A percentile compares a stretch with the other conserved stretches of the same genome.
phyloP scores from a whole-genome alignment of 23 tunicate species.

The Oikopleura dioica region DNA sequence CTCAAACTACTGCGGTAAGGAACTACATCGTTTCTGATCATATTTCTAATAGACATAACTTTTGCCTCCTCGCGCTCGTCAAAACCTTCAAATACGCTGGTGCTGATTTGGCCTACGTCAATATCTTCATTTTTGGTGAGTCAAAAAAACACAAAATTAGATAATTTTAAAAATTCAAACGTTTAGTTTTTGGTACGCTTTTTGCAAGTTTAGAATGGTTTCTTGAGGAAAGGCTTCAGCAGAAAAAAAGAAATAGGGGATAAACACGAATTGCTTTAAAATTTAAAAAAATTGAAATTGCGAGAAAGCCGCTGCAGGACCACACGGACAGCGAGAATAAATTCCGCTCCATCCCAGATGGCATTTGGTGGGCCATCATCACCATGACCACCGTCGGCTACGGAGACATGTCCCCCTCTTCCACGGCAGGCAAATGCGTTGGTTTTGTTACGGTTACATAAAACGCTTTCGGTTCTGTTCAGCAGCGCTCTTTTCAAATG shows the following conservation, averaged over 20 bases:
- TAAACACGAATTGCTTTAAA: too few relatives aligned
- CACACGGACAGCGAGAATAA: not conserved
- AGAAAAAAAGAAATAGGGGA: too few relatives aligned
- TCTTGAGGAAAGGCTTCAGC: too few relatives aligned
- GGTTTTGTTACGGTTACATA: not conserved
- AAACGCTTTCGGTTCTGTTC: too few relatives aligned
- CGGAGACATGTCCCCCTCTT: not conserved
- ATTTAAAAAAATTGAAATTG: too few relatives aligned
- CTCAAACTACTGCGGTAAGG: not conserved
- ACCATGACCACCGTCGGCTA: not conserved
- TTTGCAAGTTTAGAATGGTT: not conserved
- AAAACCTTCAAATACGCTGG: not conserved
- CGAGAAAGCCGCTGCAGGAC: too few relatives aligned
- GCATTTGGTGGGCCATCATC: not conserved
- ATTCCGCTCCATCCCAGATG: not conserved
- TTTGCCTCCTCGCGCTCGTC: not conserved
- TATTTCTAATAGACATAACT: too few relatives aligned
- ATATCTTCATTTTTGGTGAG: not conserved
- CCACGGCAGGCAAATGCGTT: not conserved
- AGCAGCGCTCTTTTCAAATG: too few relatives aligned
- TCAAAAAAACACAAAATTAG: not conserved
- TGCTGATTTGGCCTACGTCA: not conserved
- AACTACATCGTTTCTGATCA: too few relatives aligned
- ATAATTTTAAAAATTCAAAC: not conserved
- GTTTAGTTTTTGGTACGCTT: not conserved